Percentiles rank a stretch among this genome's conserved stretches.
Conservation (phyloP, 2,113 vertebrate species). For the Nestor notabilis region DNA sequence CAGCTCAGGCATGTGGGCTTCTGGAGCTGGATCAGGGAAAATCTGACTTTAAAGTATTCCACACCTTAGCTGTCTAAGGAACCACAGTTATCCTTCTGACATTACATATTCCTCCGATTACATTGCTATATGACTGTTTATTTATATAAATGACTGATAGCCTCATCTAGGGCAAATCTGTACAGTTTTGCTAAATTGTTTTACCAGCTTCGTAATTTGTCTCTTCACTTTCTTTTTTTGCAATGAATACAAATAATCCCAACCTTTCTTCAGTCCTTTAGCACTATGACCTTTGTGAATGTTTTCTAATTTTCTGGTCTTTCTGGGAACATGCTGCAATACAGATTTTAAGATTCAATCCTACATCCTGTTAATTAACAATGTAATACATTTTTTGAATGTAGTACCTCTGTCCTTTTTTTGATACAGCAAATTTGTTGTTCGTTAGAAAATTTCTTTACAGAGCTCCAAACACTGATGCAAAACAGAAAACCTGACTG, state of each 20-base stretch:
- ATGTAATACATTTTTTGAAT: not conserved
- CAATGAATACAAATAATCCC: not conserved
- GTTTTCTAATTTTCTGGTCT: not conserved
- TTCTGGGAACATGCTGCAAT: not conserved
- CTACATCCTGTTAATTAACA: not conserved
- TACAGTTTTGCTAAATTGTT: not conserved
- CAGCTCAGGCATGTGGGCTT: not conserved
- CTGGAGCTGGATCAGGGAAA: not conserved
- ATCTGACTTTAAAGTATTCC: not conserved
- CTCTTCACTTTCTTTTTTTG: not conserved
- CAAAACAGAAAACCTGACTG: constrained; percentile 1
- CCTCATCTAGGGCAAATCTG: not conserved
- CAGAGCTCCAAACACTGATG: not conserved
- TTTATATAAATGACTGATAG: not conserved
- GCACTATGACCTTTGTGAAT: not conserved
- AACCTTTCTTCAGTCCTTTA: not conserved
- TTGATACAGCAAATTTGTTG: not conserved
- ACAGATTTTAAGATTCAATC: not conserved
- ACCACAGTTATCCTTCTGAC: not conserved
- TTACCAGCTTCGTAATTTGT: not conserved
- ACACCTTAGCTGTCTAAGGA: not conserved
- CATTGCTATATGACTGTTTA: not conserved
- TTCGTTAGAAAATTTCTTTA: not conserved
- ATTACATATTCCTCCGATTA: not conserved
- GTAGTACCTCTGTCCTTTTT: not conserved